These are phyloP conservation scores for Caenorhabditis drosophilae DNA, from an alignment of 2,888 invertebrate species.

Conservation along the genomic window DNA sequence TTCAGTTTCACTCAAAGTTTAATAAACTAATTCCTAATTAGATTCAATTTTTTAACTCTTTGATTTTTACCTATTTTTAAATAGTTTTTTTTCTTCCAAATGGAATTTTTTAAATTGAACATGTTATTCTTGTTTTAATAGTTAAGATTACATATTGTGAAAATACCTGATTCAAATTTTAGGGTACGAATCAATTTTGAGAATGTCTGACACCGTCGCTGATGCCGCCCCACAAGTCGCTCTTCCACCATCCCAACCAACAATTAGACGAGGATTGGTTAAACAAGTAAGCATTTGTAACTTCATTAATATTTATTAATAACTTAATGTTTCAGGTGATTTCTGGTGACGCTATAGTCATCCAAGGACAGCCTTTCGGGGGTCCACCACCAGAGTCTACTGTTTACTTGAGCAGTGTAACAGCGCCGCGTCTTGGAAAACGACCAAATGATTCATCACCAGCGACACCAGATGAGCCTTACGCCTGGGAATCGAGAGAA, in stretches of 20 bases:
- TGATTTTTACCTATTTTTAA: too few species aligned
- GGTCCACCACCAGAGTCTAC: slow-evolving; percentile 85
- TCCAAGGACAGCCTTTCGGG: slow-evolving; percentile 80
- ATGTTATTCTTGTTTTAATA: too few species aligned
- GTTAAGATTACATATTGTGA: too few species aligned
- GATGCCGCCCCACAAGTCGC: slow-evolving; percentile 1
- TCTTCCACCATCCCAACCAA: slow-evolving; percentile 24
- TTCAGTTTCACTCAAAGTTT: too few species aligned
- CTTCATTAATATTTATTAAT: not conserved
- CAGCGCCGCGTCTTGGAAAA: slow-evolving; percentile 87
- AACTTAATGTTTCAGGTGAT: slow-evolving; percentile 79
- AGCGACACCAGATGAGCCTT: slow-evolving; percentile 75
- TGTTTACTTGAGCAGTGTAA: slow-evolving; percentile 86
- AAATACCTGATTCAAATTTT: too few species aligned
- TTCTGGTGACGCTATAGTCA: slow-evolving; percentile 92
- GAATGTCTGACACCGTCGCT: slow-evolving; percentile 30
- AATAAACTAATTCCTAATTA: too few species aligned
- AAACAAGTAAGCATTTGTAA: slow-evolving; percentile 35
- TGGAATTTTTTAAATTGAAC: too few species aligned
- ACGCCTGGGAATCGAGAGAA: slow-evolving; percentile 96
- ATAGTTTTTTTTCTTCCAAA: too few species aligned
- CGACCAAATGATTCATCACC: slow-evolving; percentile 75
- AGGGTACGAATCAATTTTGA: slow-evolving; percentile 8
- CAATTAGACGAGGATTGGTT: slow-evolving; percentile 49
- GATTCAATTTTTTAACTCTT: too few species aligned